Base-by-base conservation (phyloP, 2,888 invertebrate genomes). In the Oscheius sp. region DNA sequence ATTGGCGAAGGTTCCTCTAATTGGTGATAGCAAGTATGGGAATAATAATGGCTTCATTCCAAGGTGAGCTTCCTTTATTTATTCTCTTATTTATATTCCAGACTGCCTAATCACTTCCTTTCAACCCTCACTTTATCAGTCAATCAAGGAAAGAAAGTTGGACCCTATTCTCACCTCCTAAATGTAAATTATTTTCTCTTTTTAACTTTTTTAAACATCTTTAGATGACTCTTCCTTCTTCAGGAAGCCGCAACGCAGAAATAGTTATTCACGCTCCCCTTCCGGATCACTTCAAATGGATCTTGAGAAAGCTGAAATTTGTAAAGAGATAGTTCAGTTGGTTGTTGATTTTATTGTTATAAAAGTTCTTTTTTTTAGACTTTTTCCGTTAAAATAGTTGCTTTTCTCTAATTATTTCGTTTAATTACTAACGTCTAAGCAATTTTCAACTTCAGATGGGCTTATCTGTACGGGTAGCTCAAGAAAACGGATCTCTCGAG, bases 1-100 rank as follows among this genome's bases (percentile, higher is more conserved):
- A 5, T 29, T 68, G 29, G 61, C 61, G n/a, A 45, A 58, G 8
- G 25, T 46, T 2, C 48, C 68, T 3, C 58, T 68, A 15, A 45
- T 61, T 31, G 58, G 45, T 17, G 68, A 68, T 23, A 6, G 8
- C 27, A 68, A 61, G 34, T 68, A 68, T 58, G 48, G 48, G 2
- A 39, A 27, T 2, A 25, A 39, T 3, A 23, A 58, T 33, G 20
- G 12, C 15, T 20, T 15, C 10, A 10, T 15, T 37, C 37, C 8
- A 37, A 37, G 37, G 37, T 37, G 37, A 8, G 37, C 15, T 37
- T 8, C 15, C 37, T 37, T 37, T 37, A 8, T 37, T n/a, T 37
- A 8, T n/a, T 31, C 12, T 34, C 37, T 25, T 10, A 6, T 0
- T 15, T 5, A 5, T 25, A 37, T 66, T n/a, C 3, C 15, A 66